These are phyloP conservation scores for Amphiprion percula DNA, from an alignment of 2,113 vertebrate genomes.

Conservation along the genomic window DNA sequence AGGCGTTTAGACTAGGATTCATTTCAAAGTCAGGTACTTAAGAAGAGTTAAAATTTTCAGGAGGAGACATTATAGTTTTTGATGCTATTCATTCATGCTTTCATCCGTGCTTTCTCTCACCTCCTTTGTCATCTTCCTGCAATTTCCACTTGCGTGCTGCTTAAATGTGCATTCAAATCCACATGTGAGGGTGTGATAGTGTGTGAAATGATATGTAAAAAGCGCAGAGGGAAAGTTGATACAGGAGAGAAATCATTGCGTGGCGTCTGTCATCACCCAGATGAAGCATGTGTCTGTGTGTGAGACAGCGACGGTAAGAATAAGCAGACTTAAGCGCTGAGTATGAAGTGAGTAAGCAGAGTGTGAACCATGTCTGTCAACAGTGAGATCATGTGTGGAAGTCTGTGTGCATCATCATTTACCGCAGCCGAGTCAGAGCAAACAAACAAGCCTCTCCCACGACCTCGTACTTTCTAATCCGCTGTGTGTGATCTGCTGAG, in stretches of 20 bases:
- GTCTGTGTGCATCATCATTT: conserved; percentile 25
- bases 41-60: too few relatives aligned
- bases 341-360: conserved; percentile 29
- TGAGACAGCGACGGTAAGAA: background rate
- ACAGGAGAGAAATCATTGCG: conserved; percentile 19
- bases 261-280: conserved; percentile 19
- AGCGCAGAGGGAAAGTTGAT: conserved; percentile 6
- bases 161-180: conserved; percentile 9
- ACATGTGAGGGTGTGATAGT: conserved; percentile 12
- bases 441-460: conserved; percentile 23
- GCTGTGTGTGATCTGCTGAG: conserved; percentile 30
- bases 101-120: background rate
- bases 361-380: conserved; percentile 13
- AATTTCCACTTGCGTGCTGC: too few relatives aligned
- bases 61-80: background rate
- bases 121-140: too few relatives aligned
- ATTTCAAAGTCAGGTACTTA: conserved; percentile 13
- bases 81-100: background rate
- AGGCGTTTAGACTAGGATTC: conserved; percentile 1
- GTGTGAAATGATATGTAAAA: conserved; percentile 30
- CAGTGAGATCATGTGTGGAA: conserved; percentile 10
- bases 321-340: conserved; percentile 9
- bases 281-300: conserved; percentile 17
- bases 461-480: background rate
- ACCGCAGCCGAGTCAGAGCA: conserved; percentile 8